Conservation (phyloP, 2,113 vertebrate genomes). For the Callaeas wilsoni region DNA sequence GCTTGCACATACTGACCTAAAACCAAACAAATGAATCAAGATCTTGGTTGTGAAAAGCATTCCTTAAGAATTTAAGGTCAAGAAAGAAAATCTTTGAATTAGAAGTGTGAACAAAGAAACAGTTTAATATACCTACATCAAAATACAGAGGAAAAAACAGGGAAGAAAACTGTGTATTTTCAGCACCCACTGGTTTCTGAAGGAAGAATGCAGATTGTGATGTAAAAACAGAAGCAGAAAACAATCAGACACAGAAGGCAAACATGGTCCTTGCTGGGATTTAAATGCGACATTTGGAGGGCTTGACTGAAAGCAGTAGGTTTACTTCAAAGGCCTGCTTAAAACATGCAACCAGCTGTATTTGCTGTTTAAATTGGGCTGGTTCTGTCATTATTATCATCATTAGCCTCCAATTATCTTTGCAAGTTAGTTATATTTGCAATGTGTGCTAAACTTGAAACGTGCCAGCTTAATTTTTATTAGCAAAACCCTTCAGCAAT, state of each 20-base stretch:
- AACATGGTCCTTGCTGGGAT: background rate
- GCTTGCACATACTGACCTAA: slow-evolving; percentile 95
- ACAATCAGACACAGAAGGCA: background rate
- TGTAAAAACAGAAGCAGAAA: background rate
- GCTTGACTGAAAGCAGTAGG: background rate
- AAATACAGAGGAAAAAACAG: background rate
- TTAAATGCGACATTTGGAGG: background rate
- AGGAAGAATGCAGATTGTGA: background rate
- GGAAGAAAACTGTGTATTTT: background rate
- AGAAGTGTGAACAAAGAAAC: background rate
- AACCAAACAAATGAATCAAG: background rate
- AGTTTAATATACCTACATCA: background rate
- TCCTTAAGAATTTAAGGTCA: background rate
- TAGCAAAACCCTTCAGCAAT: background rate
- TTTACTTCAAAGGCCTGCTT: background rate
- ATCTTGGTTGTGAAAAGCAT: background rate
- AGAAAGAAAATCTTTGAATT: background rate
- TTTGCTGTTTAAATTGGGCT: background rate
- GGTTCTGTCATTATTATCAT: background rate
- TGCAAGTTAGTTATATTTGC: background rate
- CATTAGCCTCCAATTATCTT: background rate
- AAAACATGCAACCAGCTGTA: background rate
- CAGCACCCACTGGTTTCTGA: background rate
- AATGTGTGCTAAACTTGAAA: background rate
- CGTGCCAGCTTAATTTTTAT: background rate